Conservation (phyloP, 2,113 vertebrate genomes). For the Muntiacus reevesi region DNA sequence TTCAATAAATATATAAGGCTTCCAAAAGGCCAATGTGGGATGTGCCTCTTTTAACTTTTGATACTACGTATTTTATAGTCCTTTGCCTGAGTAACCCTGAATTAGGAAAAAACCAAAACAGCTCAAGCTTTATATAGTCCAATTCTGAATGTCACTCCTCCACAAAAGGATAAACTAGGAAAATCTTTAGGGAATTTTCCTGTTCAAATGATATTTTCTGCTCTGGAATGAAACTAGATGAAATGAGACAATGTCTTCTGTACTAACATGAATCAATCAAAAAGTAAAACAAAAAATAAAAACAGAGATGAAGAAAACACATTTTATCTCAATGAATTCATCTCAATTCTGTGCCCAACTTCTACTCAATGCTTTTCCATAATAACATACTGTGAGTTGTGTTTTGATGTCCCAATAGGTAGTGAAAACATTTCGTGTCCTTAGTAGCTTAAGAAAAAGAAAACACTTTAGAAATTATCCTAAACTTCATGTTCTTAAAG, state of each 20-base stretch:
- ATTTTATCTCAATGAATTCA: background rate
- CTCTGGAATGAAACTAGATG: background rate
- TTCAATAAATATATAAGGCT: background rate
- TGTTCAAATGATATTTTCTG: constrained; percentile 17
- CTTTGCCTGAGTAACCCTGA: background rate
- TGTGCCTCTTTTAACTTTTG: background rate
- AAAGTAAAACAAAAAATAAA: background rate
- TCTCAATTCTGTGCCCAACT: background rate
- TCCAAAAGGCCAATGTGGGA: background rate
- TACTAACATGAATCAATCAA: background rate
- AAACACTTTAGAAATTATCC: background rate
- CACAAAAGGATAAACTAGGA: background rate
- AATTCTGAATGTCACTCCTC: background rate
- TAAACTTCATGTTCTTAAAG: background rate
- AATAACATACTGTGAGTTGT: background rate
- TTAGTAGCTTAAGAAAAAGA: background rate
- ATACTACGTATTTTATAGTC: background rate
- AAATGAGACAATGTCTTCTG: background rate
- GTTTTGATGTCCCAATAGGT: background rate
- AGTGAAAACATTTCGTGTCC: background rate
- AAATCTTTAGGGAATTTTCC: background rate
- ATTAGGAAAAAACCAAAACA: background rate
- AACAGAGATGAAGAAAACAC: background rate
- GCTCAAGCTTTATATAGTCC: background rate
- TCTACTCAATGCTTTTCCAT: background rate